Evolutionary conservation across 2,113 vertebrate species (phyloP).

Genomic region (Nothobranchius furzeri): DNA sequence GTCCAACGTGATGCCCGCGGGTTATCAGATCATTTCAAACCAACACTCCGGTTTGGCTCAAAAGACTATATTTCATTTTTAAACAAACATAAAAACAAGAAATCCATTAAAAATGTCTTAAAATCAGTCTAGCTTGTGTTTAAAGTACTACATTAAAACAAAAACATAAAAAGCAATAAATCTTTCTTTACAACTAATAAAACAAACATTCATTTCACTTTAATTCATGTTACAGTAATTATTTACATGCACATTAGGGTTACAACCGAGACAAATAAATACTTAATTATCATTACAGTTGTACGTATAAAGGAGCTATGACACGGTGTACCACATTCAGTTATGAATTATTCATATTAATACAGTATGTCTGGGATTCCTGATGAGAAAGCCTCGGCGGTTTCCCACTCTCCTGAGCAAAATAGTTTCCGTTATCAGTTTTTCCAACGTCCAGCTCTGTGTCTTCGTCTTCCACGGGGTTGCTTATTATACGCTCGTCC

Average conservation of each 20-base stretch:
- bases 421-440: constrained; percentile 51
- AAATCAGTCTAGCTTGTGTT: too few relatives aligned
- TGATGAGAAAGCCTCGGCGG: constrained; percentile 1
- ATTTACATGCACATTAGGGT: not conserved
- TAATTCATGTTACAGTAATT: not conserved
- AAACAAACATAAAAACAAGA: too few relatives aligned
- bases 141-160: too few relatives aligned
- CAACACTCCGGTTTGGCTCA: too few relatives aligned
- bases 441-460: not conserved
- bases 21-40: too few relatives aligned
- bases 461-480: constrained; percentile 40
- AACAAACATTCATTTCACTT: not conserved
- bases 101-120: too few relatives aligned
- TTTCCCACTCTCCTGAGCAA: constrained; percentile 68
- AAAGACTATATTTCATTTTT: too few relatives aligned
- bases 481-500: accelerated
- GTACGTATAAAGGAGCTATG: not conserved
- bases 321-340: not conserved
- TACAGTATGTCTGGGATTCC: constrained; percentile 14
- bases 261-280: not conserved
- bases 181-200: too few relatives aligned
- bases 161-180: too few relatives aligned
- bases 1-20: too few relatives aligned
- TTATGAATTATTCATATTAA: too few relatives aligned
- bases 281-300: not conserved